Conservation (phyloP, 2,113 vertebrate genomes). For the Thunnus thynnus region DNA sequence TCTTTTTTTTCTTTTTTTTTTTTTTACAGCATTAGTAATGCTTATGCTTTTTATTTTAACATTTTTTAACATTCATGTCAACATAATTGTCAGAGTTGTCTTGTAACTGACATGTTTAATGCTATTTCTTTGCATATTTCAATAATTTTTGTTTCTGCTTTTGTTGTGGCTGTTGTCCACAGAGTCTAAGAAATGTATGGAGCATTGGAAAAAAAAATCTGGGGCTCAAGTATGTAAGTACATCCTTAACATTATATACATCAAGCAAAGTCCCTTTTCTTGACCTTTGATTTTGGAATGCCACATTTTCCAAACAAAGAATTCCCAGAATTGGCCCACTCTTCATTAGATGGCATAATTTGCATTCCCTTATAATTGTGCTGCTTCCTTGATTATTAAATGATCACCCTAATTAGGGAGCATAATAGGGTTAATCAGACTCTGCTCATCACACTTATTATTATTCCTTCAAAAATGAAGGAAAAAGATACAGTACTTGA, state of each 20-base stretch:
- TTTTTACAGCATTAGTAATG: background rate
- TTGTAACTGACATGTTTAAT: background rate
- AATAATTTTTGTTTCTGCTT: background rate
- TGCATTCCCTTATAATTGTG: slow-evolving; percentile 87
- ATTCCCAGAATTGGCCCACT: slow-evolving; percentile 81
- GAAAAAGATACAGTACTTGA: slow-evolving; percentile 92
- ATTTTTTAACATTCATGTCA: background rate
- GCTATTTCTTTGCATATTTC: background rate
- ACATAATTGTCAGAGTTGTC: background rate
- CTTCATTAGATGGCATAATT: slow-evolving; percentile 84
- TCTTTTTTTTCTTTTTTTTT: background rate
- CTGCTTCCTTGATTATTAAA: slow-evolving; percentile 93
- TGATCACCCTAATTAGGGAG: slow-evolving; percentile 94
- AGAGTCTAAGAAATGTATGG: slow-evolving; percentile 5
- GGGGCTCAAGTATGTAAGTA: slow-evolving; percentile 37
- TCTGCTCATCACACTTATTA: slow-evolving; percentile 91
- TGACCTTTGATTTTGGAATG: slow-evolving; percentile 81
- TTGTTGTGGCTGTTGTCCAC: background rate
- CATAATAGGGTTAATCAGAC: slow-evolving; percentile 92
- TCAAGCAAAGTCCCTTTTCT: slow-evolving; percentile 57
- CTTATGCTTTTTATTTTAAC: background rate
- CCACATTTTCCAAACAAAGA: slow-evolving; percentile 83
- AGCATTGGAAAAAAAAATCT: background rate
- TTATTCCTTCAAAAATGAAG: slow-evolving; percentile 88
- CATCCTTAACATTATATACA: slow-evolving; percentile 49